Percentiles rank a stretch among this genome's conserved stretches.
Conservation (phyloP, 2,888 invertebrate species). For the Ametastegia equiseti region DNA sequence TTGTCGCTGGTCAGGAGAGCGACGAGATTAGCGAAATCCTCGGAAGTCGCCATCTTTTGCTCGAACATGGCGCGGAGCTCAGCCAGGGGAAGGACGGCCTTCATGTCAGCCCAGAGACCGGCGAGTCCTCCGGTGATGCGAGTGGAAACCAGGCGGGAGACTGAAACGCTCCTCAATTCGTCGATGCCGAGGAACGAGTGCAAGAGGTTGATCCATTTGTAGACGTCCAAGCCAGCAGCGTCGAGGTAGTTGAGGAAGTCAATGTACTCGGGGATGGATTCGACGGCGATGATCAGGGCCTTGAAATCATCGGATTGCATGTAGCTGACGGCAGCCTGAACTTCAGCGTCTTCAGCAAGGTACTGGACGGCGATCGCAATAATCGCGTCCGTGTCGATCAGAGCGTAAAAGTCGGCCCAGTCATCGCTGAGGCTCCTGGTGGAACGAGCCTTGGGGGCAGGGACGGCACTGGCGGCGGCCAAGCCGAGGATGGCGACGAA, state of each 20-base stretch:
- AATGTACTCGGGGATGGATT: slow-evolving; percentile 62
- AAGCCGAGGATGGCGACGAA: slow-evolving; percentile 58
- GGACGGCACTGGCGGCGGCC: slow-evolving; percentile 44
- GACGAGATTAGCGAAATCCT: slow-evolving; percentile 60
- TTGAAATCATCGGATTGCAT: slow-evolving; percentile 60
- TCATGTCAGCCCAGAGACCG: slow-evolving; percentile 58
- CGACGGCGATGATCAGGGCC: slow-evolving; percentile 57
- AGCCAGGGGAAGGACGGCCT: slow-evolving; percentile 61
- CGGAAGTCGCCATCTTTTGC: slow-evolving; percentile 62
- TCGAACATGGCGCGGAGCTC: slow-evolving; percentile 62
- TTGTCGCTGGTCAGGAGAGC: slow-evolving; percentile 56
- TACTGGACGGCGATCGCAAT: slow-evolving; percentile 57
- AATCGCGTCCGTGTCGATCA: slow-evolving; percentile 62
- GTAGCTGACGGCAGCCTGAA: slow-evolving; percentile 62
- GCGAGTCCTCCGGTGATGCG: slow-evolving; percentile 28
- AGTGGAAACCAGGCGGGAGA: slow-evolving; percentile 46
- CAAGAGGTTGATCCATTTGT: slow-evolving; percentile 58
- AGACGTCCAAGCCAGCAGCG: slow-evolving; percentile 62
- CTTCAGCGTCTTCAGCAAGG: slow-evolving; percentile 63
- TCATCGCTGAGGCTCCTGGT: slow-evolving; percentile 60
- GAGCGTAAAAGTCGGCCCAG: slow-evolving; percentile 64
- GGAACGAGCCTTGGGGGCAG: neutral
- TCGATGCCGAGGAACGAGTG: slow-evolving; percentile 61
- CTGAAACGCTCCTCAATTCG: slow-evolving; percentile 53
- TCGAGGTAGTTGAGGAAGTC: slow-evolving; percentile 63